These are phyloP conservation scores for Epinotia brunnichana DNA, from an alignment of 2,888 invertebrate species.

Conservation along the genomic window DNA sequence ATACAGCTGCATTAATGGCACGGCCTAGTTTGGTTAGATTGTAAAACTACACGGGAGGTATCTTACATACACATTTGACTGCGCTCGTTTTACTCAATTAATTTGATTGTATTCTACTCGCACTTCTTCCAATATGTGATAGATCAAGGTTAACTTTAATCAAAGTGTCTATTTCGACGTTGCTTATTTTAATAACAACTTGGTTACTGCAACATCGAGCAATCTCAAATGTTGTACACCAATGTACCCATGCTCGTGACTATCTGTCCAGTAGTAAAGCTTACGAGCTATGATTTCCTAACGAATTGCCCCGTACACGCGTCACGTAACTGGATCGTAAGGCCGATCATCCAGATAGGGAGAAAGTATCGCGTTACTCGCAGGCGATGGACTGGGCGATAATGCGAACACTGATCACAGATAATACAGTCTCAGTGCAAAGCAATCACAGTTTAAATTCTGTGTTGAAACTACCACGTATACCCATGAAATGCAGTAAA, in stretches of 20 bases:
- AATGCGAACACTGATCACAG: constrained; percentile 16
- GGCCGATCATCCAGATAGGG: constrained; percentile 40
- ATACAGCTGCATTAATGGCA: background rate
- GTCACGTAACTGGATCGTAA: constrained; percentile 42
- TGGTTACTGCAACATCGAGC: background rate
- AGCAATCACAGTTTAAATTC: constrained; percentile 9
- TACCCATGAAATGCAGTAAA: background rate
- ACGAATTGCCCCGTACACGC: constrained; percentile 25
- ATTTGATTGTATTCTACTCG: background rate
- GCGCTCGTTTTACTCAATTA: too few species aligned
- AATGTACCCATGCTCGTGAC: constrained; percentile 6
- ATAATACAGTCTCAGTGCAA: constrained; percentile 6
- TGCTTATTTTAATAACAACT: background rate
- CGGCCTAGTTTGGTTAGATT: background rate
- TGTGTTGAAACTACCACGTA: background rate
- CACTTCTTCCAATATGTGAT: constrained; percentile 8
- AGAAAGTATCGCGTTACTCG: constrained; percentile 43
- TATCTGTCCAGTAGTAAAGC: constrained; percentile 8
- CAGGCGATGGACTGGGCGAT: constrained; percentile 37
- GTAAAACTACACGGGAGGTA: background rate
- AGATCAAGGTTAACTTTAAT: background rate
- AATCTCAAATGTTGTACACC: background rate
- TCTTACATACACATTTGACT: too few species aligned
- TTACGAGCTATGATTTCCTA: constrained; percentile 32
- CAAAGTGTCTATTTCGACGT: background rate